Evolutionary conservation across 2,797 vertebrate species (phyloP), one percentile per base, ranked within the genome.

Genomic region (Pangasius sanitwongsei): DNA sequence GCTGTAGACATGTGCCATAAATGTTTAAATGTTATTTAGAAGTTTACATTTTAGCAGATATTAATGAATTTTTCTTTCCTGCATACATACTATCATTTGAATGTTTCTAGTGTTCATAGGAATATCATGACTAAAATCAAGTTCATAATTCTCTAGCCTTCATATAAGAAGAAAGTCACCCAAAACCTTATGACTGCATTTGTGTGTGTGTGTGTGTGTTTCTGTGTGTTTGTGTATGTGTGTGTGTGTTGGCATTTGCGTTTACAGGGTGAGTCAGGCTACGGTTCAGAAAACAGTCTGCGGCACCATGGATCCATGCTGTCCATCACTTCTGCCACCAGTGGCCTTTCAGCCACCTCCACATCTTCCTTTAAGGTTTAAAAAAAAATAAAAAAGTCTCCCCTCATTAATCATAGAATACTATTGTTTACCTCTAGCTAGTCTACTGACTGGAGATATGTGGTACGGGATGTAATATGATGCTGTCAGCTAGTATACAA

Each of bases 231-330:
- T 70, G 69, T 23, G 70, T 44, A 6, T 44, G 44, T 44, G 44
- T 13, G 53, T 13, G 13, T 55, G 59, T 61, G 5, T 25, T 34
- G 50, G 25, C 89, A 1, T 81, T 37, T 72, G 70, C 85, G 82
- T 85, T 18, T 72, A 31, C 86, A 99, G 98, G 97, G 97, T 18
- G 98, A 99, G 95, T 99, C 98, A 81, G 98, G 98, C 91, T 99
- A 99, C 93, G 98, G 98, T 91, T 99, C 98, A 63, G 98, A 99
- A 93, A 98, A 96, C 81, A 99, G 98, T 93, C 95, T 99, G 89
- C 97, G 98, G n/a, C 97, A 98, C 88, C 98, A 99, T 97, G 98
- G 98, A 92, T 99, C 98, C 89, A 98, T 99, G 97, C 96, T 98
- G 89, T 99, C 98, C 74, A 97, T 99, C 92, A 98, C 98, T 25